Conservation (phyloP, 2,113 vertebrate genomes). For the Phrynocephalus versicolor region DNA sequence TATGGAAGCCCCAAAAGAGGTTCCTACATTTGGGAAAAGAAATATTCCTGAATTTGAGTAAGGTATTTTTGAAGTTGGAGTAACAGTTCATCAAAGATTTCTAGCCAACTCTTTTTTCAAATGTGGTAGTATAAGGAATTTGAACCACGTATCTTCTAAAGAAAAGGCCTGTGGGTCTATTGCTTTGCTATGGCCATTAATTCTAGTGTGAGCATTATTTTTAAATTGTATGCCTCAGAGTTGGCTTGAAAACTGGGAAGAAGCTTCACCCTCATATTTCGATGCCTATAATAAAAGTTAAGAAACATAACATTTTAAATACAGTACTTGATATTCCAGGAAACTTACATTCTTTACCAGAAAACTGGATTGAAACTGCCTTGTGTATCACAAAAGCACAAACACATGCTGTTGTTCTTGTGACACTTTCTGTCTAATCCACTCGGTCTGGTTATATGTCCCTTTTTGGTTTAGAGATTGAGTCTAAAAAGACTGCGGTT, state of each 20-base stretch:
- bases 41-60: too few species aligned
- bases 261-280: too few species aligned
- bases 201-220: neutral
- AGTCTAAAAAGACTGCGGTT: neutral
- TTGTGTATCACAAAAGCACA: neutral
- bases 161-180: neutral
- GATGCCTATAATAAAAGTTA: neutral
- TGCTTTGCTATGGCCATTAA: neutral
- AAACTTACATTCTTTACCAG: neutral
- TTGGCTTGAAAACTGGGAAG: too few species aligned
- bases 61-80: too few species aligned
- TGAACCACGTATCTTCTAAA: neutral
- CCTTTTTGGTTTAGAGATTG: neutral
- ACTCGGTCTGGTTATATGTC: slow-evolving; percentile 30
- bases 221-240: neutral
- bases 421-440: slow-evolving; percentile 18
- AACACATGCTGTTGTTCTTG: neutral
- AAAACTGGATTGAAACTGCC: neutral
- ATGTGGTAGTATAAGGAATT: neutral
- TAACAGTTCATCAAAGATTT: neutral
- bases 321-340: neutral
- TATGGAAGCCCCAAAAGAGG: too few species aligned
- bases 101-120: neutral
- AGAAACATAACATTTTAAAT: neutral
- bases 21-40: too few species aligned